Base-by-base conservation (phyloP, 2,888 invertebrate species). In the Perithous albicinctus region DNA sequence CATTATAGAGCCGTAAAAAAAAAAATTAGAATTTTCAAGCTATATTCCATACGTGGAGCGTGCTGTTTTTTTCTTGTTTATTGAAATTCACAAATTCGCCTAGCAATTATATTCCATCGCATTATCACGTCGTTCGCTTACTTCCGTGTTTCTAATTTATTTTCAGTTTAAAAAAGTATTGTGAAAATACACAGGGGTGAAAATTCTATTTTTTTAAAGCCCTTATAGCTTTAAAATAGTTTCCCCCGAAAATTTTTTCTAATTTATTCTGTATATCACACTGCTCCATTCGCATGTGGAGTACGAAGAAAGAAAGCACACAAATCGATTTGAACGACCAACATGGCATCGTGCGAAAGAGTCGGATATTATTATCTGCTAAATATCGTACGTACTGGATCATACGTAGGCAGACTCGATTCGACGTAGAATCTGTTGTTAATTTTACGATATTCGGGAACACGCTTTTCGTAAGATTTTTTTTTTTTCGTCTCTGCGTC, bases 361-460 rank as follows among this genome's bases (percentile, higher is more conserved):
- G 18, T 41, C 64, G 38, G 67, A 26, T 46, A 26, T 56, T n/a
- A 54, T 35, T 23, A 48, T 61, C 54, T 23, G 69, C 70, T 46
- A 46, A 38, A 69, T 10, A 15, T 54, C 18, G 20, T 74, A 70
- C 81, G 69, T 66, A 78, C 69, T 74, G 23, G 20, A 12, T 38
- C 26, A 41, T 74, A 69, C 81, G 69, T 66, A 66, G 74, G 69
- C 81, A 82, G 74, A 51, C 59, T 67, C 29, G n/a, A 32, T 35
- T 32, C 59, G 18, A 18, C 32, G 32, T n/a, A 67, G 35, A 26
- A 73, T 82, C 78, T 75, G 69, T 82, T 75, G 69, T 46, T 48
- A 54, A 51, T n/a, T 15, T n/a, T 63, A 48, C 73, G 75, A 10
- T 76, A 72, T 67, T n/a, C 59, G 61, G 46, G 3, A 35, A 56